phyloP scores from a whole-genome alignment of 2,113 vertebrate species.

The Passer domesticus region DNA sequence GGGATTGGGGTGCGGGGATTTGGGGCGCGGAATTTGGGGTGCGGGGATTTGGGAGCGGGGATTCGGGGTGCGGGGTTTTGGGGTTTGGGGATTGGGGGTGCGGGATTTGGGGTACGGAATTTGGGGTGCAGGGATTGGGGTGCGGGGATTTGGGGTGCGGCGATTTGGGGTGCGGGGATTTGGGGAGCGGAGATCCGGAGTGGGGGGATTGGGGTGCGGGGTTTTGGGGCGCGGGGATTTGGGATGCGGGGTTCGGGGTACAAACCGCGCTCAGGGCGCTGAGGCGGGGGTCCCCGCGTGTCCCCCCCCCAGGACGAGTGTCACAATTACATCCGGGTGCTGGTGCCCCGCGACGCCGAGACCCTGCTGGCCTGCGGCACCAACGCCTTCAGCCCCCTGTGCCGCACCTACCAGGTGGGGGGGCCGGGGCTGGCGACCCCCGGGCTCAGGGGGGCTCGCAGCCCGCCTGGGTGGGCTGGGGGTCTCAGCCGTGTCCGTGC shows the following conservation, averaged over 20 bases:
- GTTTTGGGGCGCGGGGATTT: background rate
- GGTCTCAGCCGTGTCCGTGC: background rate
- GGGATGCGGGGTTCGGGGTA: background rate
- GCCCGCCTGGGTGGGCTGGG: too few relatives aligned
- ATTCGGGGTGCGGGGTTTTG: too few relatives aligned
- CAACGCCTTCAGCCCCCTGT: slow-evolving; percentile 92
- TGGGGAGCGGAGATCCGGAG: too few relatives aligned
- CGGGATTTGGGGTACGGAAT: too few relatives aligned
- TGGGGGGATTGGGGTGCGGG: too few relatives aligned
- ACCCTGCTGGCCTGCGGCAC: slow-evolving; percentile 91
- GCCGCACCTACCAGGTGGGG: slow-evolving; percentile 89
- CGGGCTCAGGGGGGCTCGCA: background rate
- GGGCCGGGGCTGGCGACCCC: background rate
- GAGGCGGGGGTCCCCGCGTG: fast-evolving
- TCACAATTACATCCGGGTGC: slow-evolving; percentile 95
- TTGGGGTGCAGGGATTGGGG: too few relatives aligned
- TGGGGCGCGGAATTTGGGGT: too few relatives aligned
- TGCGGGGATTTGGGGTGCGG: too few relatives aligned
- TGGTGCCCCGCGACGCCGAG: slow-evolving; percentile 85
- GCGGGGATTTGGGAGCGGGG: too few relatives aligned
- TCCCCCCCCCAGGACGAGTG: slow-evolving; percentile 82
- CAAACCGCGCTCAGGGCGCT: background rate
- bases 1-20: too few relatives aligned
- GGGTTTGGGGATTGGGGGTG: too few relatives aligned
- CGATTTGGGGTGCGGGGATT: background rate